phyloP scores from a whole-genome alignment of 2,113 vertebrate genomes.

The Strix aluco region DNA sequence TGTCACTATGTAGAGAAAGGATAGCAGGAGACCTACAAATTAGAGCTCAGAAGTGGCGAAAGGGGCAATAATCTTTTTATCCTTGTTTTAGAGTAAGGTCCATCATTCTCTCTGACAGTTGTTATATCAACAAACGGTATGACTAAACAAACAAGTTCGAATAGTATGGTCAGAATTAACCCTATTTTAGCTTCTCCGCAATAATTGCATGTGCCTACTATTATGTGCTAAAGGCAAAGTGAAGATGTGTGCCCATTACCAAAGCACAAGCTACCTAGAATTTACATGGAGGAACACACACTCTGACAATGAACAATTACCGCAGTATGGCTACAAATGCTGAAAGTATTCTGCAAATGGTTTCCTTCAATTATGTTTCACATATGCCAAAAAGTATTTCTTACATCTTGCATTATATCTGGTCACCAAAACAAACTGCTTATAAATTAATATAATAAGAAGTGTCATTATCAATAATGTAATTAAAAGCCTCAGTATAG shows the following conservation, averaged over 20 bases:
- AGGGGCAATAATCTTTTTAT: neutral
- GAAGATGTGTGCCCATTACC: neutral
- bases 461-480: neutral
- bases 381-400: neutral
- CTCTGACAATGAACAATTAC: neutral
- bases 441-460: neutral
- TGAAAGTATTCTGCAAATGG: neutral
- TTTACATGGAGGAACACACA: neutral
- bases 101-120: neutral
- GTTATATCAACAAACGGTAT: neutral
- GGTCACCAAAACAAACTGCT: neutral
- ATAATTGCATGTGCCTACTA: neutral
- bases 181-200: neutral
- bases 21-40: neutral
- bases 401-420: neutral
- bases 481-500: neutral
- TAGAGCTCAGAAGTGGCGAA: neutral
- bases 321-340: neutral
- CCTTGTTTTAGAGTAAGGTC: neutral
- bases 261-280: neutral
- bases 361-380: neutral
- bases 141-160: neutral
- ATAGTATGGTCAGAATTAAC: neutral
- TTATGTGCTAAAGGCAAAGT: neutral
- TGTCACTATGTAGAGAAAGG: neutral